These are phyloP conservation scores for Vesta saturnalis DNA, from an alignment of 2,888 invertebrate genomes.

Conservation along the genomic window DNA sequence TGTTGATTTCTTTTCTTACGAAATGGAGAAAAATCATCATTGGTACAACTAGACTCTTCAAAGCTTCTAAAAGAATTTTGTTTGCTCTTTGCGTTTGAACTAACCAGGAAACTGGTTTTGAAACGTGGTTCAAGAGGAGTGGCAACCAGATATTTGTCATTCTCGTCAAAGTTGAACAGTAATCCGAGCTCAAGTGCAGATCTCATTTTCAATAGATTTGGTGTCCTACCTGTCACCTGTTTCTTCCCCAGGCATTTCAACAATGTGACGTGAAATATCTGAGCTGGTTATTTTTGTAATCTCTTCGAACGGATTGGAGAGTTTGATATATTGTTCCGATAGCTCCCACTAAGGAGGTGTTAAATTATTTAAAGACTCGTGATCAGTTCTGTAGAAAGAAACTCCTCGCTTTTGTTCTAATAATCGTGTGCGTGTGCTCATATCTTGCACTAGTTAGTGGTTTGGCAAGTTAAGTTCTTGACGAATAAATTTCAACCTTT, in stretches of 20 bases:
- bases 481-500: not conserved
- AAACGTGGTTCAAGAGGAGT: no score
- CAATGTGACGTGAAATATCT: conserved; percentile 23
- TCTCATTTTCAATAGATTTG: not conserved
- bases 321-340: no score
- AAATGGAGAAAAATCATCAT: conserved; percentile 20
- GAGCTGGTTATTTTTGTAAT: no score
- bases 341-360: not conserved
- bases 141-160: no score
- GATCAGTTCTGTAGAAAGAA: no score
- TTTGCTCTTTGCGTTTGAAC: conserved; percentile 48
- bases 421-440: not conserved
- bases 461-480: not conserved
- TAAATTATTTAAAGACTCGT: not conserved
- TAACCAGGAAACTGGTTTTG: conserved; percentile 35
- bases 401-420: no score
- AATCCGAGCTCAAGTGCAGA: not conserved
- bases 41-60: conserved; percentile 38
- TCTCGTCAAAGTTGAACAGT: not conserved
- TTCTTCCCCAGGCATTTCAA: conserved; percentile 28
- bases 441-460: not conserved
- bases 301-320: not conserved
- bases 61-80: no score
- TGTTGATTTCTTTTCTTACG: not conserved
- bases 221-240: not conserved